A percentile compares a stretch with the other conserved stretches of the same genome.
Conservation (phyloP, 2,888 invertebrate species). For the Poecilobothrus nobilitatus region DNA sequence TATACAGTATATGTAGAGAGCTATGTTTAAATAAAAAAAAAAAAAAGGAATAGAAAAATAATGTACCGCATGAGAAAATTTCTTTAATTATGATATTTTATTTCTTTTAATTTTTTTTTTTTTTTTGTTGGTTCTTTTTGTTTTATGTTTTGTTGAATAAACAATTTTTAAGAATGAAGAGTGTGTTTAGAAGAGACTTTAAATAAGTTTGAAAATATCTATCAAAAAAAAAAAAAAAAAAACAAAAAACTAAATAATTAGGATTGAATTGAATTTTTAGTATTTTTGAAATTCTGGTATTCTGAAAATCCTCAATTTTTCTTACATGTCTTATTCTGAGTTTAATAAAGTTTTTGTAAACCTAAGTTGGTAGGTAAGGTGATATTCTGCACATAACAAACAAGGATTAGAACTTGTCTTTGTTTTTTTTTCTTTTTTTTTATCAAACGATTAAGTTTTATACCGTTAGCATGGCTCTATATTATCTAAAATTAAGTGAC, state of each 20-base stretch:
- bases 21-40: background rate
- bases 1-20: background rate
- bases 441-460: too few relatives aligned
- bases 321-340: too few relatives aligned
- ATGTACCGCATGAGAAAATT: slow-evolving; percentile 1
- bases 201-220: background rate
- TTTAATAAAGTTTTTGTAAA: too few relatives aligned
- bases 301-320: too few relatives aligned
- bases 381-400: too few relatives aligned
- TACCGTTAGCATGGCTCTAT: too few relatives aligned
- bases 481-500: too few relatives aligned
- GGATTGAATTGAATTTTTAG: too few relatives aligned
- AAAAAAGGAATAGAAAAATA: background rate
- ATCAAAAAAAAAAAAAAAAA: background rate
- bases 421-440: too few relatives aligned
- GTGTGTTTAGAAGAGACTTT: background rate
- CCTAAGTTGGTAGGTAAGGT: too few relatives aligned
- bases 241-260: background rate
- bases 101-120: background rate
- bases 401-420: too few relatives aligned
- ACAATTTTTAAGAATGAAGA: background rate
- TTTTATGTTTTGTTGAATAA: background rate
- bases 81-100: background rate
- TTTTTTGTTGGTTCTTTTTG: background rate
- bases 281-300: too few relatives aligned